phyloP scores from a whole-genome alignment of 2,113 vertebrate genomes.

The Sylvia atricapilla region DNA sequence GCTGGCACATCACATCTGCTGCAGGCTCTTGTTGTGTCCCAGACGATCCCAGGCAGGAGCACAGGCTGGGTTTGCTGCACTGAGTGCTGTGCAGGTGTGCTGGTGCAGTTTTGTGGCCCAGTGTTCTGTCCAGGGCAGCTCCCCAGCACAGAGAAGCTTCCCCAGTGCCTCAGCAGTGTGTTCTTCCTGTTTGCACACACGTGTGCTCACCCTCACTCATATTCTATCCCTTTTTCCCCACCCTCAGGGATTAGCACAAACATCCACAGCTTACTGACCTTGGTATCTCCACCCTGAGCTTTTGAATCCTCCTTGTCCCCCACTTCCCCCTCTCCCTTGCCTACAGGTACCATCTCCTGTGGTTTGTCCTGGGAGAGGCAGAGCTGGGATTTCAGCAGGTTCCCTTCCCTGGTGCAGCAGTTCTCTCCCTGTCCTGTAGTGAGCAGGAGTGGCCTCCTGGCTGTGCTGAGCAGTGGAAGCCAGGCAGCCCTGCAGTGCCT shows the following conservation, averaged over 20 bases:
- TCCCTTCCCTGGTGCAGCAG: not conserved
- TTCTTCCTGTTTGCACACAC: not conserved
- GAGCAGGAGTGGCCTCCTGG: not conserved
- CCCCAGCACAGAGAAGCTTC: not conserved
- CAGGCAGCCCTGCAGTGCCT: not conserved
- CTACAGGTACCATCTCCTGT: not conserved
- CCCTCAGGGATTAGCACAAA: not conserved
- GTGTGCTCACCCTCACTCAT: not conserved
- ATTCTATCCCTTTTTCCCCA: not conserved
- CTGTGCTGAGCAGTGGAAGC: not conserved
- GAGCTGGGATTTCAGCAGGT: not conserved
- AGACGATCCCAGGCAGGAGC: fast-evolving
- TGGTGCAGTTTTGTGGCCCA: not conserved
- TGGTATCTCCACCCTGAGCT: not conserved
- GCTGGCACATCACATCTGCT: not conserved
- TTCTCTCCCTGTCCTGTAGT: not conserved
- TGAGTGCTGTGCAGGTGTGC: not conserved
- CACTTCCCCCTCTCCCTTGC: not conserved
- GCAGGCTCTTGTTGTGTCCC: not conserved
- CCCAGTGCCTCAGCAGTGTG: not conserved
- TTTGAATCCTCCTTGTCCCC: not conserved
- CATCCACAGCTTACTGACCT: not conserved
- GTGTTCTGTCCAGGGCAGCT: not conserved
- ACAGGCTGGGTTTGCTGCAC: fast-evolving
- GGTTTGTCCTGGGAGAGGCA: not conserved